These are phyloP conservation scores for Trachelus troglodyta DNA, from an alignment of 2,888 invertebrate genomes.

Conservation along the genomic window DNA sequence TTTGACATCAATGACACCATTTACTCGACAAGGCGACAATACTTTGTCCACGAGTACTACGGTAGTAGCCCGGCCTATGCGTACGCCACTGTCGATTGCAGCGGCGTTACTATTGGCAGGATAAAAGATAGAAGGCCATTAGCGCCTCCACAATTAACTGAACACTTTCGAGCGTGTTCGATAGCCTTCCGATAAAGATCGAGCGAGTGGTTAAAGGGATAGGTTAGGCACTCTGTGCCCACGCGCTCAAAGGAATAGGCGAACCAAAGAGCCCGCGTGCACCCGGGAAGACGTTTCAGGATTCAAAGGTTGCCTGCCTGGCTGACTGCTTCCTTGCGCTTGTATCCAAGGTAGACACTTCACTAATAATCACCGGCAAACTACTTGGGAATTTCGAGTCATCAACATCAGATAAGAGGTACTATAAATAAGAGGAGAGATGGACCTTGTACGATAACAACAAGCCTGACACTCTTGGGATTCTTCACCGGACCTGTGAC, in stretches of 20 bases:
- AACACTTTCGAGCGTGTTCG: constrained; percentile 39
- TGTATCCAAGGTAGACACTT: background rate
- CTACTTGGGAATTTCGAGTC: background rate
- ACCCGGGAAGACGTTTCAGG: constrained; percentile 1
- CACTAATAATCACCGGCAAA: background rate
- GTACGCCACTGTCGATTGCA: constrained; percentile 22
- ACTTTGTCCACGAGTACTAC: constrained; percentile 29
- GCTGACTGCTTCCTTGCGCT: background rate
- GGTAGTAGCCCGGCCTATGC: background rate
- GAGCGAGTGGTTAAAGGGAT: background rate
- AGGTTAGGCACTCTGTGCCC: background rate
- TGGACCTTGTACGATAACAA: background rate
- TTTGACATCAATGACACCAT: constrained; percentile 50
- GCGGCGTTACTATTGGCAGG: constrained; percentile 34
- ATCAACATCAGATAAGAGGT: background rate
- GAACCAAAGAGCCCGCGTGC: background rate
- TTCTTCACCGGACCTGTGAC: background rate
- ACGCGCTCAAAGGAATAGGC: background rate
- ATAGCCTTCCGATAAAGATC: constrained; percentile 32
- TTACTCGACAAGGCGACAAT: constrained; percentile 37
- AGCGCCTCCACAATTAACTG: constrained; percentile 56
- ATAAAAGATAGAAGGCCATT: constrained; percentile 44
- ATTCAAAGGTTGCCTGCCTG: background rate
- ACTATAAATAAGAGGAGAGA: constrained; percentile 3
- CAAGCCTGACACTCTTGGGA: background rate